A percentile compares a stretch with the other conserved stretches of the same genome.
These are phyloP conservation scores for Dendroctonus ponderosae DNA, from an alignment of 1,140 invertebrate genomes.

Conservation along the genomic window DNA sequence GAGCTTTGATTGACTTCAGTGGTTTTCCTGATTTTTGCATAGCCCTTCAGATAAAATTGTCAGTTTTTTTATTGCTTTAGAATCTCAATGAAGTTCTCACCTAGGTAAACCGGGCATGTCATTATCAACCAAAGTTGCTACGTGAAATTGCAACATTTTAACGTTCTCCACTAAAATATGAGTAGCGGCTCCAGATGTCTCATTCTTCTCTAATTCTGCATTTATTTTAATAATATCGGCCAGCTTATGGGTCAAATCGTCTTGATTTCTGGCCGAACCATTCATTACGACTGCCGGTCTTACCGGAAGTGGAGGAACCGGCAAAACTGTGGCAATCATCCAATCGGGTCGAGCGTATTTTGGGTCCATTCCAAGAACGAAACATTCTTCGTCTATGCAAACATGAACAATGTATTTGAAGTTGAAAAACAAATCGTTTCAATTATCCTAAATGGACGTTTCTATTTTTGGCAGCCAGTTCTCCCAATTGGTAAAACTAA, in stretches of 20 bases:
- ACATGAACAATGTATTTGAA: slow-evolving; percentile 13
- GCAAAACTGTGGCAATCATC: slow-evolving; percentile 98
- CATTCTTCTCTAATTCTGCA: slow-evolving; percentile 93
- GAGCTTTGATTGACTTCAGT: slow-evolving; percentile 93
- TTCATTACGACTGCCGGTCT: slow-evolving; percentile 99
- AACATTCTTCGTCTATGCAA: slow-evolving; percentile 85
- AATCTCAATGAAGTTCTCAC: slow-evolving; percentile 47
- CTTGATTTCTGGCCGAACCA: slow-evolving; percentile 96
- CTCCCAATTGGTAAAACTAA: too few relatives aligned
- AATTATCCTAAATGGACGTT: too few relatives aligned
- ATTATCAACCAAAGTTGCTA: slow-evolving; percentile 97
- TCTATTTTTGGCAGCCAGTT: too few relatives aligned
- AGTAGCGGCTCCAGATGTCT: slow-evolving; percentile 92
- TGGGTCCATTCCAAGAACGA: slow-evolving; percentile 89
- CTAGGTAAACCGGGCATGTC: slow-evolving; percentile 96
- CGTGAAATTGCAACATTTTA: slow-evolving; percentile 98
- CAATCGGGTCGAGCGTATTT: slow-evolving; percentile 97
- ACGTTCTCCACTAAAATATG: slow-evolving; percentile 97
- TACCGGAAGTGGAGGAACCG: slow-evolving; percentile 91
- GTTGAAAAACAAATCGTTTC: slow-evolving; percentile 8
- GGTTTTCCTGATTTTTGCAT: slow-evolving; percentile 99
- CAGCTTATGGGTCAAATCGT: slow-evolving; percentile 98
- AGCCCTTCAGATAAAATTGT: slow-evolving; percentile 59
- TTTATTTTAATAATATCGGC: slow-evolving; percentile 99
- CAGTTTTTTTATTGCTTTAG: neutral